A percentile compares a stretch with the other conserved stretches of the same genome.
Evolutionary conservation across 1,140 invertebrate genomes (phyloP).

Genomic region (Batillaria attramentaria): DNA sequence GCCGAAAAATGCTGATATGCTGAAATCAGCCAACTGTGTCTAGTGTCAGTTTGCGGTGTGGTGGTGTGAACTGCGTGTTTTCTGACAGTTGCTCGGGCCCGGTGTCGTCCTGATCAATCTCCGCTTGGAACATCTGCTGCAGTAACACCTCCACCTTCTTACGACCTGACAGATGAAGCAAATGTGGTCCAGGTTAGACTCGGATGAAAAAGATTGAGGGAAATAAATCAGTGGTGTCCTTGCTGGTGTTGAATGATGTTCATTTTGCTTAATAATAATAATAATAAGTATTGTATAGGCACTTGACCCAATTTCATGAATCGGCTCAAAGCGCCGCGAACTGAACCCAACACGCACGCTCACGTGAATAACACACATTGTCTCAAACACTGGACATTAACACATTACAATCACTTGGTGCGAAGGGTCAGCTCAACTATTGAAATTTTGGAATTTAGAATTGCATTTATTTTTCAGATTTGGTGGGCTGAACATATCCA

Average conservation of each 20-base stretch:
- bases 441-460: too few species aligned
- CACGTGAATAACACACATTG: too few species aligned
- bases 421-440: too few species aligned
- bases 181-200: background rate
- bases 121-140: constrained; percentile 72
- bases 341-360: too few species aligned
- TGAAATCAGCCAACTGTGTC: constrained; percentile 47
- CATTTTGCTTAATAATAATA: background rate
- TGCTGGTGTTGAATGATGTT: background rate
- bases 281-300: too few species aligned
- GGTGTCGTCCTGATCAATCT: constrained; percentile 67
- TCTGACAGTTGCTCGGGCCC: constrained; percentile 46
- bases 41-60: constrained; percentile 46
- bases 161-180: constrained; percentile 58
- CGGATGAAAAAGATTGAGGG: background rate
- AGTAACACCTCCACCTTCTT: constrained; percentile 72
- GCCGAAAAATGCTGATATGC: too few species aligned
- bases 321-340: too few species aligned
- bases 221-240: background rate
- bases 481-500: too few species aligned
- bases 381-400: too few species aligned
- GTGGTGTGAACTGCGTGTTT: constrained; percentile 1
- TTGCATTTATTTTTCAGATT: too few species aligned
- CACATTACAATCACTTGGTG: too few species aligned
- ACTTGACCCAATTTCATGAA: too few species aligned